These are phyloP conservation scores for Hiodon tergisus DNA, from an alignment of 2,113 vertebrate species.

Conservation along the genomic window DNA sequence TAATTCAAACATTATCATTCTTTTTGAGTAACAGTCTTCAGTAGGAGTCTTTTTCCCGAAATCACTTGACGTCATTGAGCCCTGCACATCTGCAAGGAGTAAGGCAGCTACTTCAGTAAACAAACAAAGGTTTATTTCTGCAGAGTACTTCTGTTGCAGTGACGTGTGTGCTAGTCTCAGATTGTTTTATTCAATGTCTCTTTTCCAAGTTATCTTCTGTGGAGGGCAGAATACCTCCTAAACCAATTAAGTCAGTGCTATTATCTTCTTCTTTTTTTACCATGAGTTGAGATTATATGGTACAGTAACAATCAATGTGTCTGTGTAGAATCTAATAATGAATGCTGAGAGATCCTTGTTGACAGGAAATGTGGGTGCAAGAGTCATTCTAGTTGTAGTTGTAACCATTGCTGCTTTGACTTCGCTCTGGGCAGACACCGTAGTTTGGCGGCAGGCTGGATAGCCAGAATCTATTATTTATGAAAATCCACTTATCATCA, in stretches of 20 bases:
- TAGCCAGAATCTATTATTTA: conserved; percentile 66
- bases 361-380: no score
- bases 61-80: background rate
- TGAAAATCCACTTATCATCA: conserved; percentile 50
- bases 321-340: no score
- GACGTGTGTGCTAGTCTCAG: background rate
- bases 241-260: no score
- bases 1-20: background rate
- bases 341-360: no score
- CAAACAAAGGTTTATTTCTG: background rate
- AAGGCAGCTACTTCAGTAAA: background rate
- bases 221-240: no score
- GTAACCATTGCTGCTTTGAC: conserved; percentile 24
- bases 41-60: background rate
- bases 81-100: background rate
- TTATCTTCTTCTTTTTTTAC: no score
- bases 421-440: conserved; percentile 2
- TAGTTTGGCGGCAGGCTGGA: conserved; percentile 38
- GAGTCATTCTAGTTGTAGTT: conserved; percentile 6
- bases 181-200: background rate
- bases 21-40: background rate
- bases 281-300: no score
- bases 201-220: background rate
- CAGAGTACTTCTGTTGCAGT: background rate
- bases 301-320: no score